These are phyloP conservation scores for Mechanitis mazaeus DNA, from an alignment of 2,888 invertebrate genomes.

Conservation along the genomic window DNA sequence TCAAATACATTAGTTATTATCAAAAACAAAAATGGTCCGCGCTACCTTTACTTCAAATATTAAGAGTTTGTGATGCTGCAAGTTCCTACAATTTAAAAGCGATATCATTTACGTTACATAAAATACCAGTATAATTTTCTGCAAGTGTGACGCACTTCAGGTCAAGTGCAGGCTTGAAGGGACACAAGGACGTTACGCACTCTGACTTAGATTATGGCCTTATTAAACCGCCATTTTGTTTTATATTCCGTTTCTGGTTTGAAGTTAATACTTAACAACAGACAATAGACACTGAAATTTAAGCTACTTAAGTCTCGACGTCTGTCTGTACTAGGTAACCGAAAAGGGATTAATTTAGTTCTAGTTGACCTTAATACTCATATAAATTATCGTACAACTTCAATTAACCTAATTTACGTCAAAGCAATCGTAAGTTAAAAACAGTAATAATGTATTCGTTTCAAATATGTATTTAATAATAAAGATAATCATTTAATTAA, in stretches of 20 bases:
- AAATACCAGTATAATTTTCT: neutral
- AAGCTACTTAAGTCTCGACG: too few species aligned
- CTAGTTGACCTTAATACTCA: neutral
- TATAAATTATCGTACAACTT: neutral
- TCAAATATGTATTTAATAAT: neutral
- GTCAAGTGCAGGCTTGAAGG: conserved; percentile 52
- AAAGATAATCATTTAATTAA: conserved; percentile 3
- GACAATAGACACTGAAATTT: too few species aligned
- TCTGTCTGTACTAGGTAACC: neutral
- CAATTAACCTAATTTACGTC: neutral
- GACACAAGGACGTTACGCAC: conserved; percentile 31
- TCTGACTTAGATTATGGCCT: conserved; percentile 23
- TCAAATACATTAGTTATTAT: too few species aligned
- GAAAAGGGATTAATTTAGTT: neutral
- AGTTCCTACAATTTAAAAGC: neutral
- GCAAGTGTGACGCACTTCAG: conserved; percentile 46
- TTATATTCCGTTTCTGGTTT: conserved; percentile 16
- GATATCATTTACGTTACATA: conserved; percentile 1
- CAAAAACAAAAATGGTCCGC: too few species aligned
- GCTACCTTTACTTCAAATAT: too few species aligned
- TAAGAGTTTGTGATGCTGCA: too few species aligned
- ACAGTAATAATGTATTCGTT: too few species aligned
- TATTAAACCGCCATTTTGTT: conserved; percentile 20
- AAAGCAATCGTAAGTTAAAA: too few species aligned
- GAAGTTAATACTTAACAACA: too few species aligned